Conservation (phyloP, 2,888 invertebrate genomes). For the Branchinecta sandiegonensis region DNA sequence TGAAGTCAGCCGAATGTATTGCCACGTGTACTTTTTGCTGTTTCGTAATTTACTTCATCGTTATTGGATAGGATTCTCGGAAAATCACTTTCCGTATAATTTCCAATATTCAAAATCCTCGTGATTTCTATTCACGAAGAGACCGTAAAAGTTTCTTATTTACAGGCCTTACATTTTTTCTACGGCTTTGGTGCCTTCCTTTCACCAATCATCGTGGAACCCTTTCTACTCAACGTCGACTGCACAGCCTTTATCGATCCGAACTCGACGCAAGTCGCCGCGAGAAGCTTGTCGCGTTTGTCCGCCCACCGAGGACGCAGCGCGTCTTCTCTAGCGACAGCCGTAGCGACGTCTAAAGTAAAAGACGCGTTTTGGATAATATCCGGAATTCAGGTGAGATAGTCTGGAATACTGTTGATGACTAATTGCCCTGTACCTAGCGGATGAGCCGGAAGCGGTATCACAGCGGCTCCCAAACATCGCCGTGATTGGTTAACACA, state of each 20-base stretch:
- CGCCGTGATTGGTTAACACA: too few relatives aligned
- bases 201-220: conserved; percentile 38
- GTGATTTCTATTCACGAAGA: too few relatives aligned
- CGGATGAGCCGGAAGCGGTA: too few relatives aligned
- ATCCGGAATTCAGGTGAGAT: conserved; percentile 35
- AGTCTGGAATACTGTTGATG: neutral
- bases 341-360: conserved; percentile 27
- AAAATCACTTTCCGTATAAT: too few relatives aligned
- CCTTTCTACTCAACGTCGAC: conserved; percentile 37
- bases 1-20: too few relatives aligned
- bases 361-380: conserved; percentile 38
- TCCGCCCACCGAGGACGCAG: neutral
- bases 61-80: too few relatives aligned
- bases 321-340: neutral
- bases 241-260: conserved; percentile 30
- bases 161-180: conserved; percentile 38
- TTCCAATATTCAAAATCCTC: too few relatives aligned
- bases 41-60: too few relatives aligned
- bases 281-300: neutral
- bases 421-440: too few relatives aligned
- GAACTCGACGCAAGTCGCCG: neutral
- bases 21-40: too few relatives aligned
- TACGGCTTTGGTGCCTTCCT: conserved; percentile 39
- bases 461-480: too few relatives aligned
- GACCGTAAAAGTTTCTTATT: conserved; percentile 15